phyloP scores from a whole-genome alignment of 2,113 vertebrate genomes.

The Tragelaphus buxtoni region DNA sequence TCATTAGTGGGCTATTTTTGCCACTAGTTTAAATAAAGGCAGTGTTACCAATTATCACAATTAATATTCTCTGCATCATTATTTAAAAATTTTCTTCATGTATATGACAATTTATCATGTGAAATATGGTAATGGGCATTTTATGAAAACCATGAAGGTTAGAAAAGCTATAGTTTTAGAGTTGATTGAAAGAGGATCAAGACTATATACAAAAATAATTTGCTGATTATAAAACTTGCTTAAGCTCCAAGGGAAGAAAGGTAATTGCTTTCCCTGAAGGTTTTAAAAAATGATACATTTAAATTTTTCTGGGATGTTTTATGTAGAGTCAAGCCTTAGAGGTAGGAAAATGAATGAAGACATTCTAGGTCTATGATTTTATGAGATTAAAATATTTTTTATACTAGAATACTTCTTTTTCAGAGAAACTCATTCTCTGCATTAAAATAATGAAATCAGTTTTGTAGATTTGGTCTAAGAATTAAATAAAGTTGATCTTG shows the following conservation, averaged over 20 bases:
- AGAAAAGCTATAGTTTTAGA: constrained; percentile 4
- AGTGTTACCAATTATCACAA: not conserved
- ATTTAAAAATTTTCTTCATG: not conserved
- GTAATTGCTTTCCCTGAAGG: not conserved
- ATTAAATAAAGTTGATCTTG: not conserved
- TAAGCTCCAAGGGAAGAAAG: not conserved
- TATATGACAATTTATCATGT: not conserved
- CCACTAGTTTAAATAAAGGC: not conserved
- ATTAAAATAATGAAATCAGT: not conserved
- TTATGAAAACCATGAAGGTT: not conserved
- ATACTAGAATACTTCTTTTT: not conserved
- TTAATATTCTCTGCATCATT: not conserved
- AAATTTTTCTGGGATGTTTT: not conserved
- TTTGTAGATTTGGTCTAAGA: not conserved
- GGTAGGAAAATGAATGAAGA: not conserved
- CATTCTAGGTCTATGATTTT: not conserved
- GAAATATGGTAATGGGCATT: not conserved
- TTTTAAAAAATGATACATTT: not conserved
- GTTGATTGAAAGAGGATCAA: not conserved
- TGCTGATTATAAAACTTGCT: not conserved
- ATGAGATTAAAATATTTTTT: not conserved
- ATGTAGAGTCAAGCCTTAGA: not conserved
- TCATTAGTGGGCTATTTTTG: not conserved
- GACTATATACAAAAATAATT: not conserved
- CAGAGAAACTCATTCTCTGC: not conserved